phyloP scores from a whole-genome alignment of 2,797 vertebrate species.

The Podarcis siculus region DNA sequence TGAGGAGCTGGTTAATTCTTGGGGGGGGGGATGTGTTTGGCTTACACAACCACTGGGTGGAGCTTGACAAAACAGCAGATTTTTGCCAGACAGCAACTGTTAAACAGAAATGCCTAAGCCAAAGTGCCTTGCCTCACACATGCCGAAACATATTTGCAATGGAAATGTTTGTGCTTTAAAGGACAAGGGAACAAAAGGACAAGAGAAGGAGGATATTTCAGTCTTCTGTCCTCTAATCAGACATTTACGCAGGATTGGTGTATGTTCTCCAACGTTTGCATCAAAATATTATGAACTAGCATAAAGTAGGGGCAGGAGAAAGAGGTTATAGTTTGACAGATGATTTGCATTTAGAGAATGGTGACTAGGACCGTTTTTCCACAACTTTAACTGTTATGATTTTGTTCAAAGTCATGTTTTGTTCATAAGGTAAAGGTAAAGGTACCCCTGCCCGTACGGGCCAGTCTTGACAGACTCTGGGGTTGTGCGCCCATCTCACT shows the following conservation, averaged over 20 bases:
- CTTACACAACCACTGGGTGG: conserved; percentile 63
- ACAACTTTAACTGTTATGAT: neutral
- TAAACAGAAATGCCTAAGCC: neutral
- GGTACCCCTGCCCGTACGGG: no score
- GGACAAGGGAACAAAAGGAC: neutral
- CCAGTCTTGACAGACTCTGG: no score
- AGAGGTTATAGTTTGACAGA: neutral
- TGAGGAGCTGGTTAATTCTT: neutral
- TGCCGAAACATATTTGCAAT: neutral
- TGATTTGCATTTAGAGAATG: neutral
- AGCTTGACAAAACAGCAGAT: conserved; percentile 36
- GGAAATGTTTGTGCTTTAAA: conserved; percentile 13
- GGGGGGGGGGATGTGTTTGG: conserved; percentile 46
- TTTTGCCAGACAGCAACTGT: conserved; percentile 25
- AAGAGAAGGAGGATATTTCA: conserved; percentile 27
- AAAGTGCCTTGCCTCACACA: conserved; percentile 11
- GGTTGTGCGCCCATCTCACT: no score
- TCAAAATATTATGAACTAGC: neutral
- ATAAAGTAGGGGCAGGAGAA: neutral
- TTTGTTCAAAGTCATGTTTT: neutral
- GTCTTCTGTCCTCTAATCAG: conserved; percentile 23
- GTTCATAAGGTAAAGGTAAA: no score
- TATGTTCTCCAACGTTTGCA: neutral
- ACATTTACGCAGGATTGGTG: neutral
- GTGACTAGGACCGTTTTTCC: neutral